Evolutionary conservation across 2,113 vertebrate species (phyloP).

Genomic region (Excalfactoria chinensis): DNA sequence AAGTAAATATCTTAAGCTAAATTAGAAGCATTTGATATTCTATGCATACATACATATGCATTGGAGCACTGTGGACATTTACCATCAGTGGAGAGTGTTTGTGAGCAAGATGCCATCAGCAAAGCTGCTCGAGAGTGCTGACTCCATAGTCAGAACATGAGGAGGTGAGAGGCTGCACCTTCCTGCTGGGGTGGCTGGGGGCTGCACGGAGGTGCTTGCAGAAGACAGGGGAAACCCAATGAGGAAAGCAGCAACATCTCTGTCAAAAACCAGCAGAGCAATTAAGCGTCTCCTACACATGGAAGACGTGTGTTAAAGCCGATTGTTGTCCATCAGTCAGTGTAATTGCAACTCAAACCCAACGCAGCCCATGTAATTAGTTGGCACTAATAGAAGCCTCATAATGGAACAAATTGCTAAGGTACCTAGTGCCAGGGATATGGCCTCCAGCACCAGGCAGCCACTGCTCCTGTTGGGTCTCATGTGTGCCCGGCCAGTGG

Average conservation of each 20-base stretch:
- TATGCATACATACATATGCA: background rate
- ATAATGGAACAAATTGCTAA: background rate
- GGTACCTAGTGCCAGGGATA: fast-evolving
- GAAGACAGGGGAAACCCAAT: background rate
- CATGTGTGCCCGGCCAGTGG: background rate
- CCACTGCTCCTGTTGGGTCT: background rate
- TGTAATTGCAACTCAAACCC: background rate
- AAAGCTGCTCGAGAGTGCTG: background rate
- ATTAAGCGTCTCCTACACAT: background rate
- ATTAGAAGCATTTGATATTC: background rate
- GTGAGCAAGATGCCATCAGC: background rate
- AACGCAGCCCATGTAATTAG: background rate
- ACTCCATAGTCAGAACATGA: background rate
- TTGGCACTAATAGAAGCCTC: background rate
- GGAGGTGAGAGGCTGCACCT: background rate
- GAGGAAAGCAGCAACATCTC: background rate
- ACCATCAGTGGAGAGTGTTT: background rate
- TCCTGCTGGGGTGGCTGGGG: background rate
- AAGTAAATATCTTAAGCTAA: background rate
- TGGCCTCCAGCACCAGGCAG: background rate
- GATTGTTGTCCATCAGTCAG: background rate
- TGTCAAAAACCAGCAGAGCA: background rate
- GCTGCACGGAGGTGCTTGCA: background rate
- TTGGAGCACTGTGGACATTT: background rate
- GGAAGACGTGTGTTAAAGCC: background rate